Base-by-base conservation (phyloP, 2,797 vertebrate genomes). In the Luscinia megarhynchos region DNA sequence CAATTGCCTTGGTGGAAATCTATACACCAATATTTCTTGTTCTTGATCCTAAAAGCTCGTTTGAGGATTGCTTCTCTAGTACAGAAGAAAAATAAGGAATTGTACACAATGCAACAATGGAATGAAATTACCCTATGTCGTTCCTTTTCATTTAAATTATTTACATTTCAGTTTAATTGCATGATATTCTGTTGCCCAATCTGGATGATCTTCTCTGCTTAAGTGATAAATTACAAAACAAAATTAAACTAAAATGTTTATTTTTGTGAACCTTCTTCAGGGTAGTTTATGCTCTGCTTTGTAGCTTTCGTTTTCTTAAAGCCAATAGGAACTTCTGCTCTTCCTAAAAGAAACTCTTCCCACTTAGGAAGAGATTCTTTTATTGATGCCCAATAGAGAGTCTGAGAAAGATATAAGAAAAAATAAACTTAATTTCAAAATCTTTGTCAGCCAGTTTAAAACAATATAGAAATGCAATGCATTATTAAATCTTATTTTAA, bases 281-380 rank as follows among this genome's bases (percentile, higher is more conserved):
- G 72, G 91, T n/a, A 68, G 84, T 87, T 97, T 93, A 89, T 84
- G 92, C 93, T 95, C 74, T 94, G 89, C 84, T 96, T 97, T 87
- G 90, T 89, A 61, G 81, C 51, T 87, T 96, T 90, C 85, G 45
- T 93, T 94, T 94, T 96, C 79, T 85, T 87, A 90, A 92, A 83
- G 88, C 96, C 97, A 86, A 97, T 54, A 22, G 98, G 98, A 90
- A 97, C 96, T 81, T 97, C 97, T 83, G 97, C 97, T 98, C 97
- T 98, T 96, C 98, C 98, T 94, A 98, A 97, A 93, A 99, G 98
- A 97, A 98, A 99, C 76, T 96, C 94, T 94, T 99, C 98, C 99
- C 99, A 99, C 83, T 98, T 98, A 55, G 98, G 98, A 94, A 99
- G 90, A 88, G 98, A 98, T 95, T 98, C 98, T 97, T 99, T 98